phyloP scores from a whole-genome alignment of 1,140 invertebrate species.

The Bradysia coprophila region DNA sequence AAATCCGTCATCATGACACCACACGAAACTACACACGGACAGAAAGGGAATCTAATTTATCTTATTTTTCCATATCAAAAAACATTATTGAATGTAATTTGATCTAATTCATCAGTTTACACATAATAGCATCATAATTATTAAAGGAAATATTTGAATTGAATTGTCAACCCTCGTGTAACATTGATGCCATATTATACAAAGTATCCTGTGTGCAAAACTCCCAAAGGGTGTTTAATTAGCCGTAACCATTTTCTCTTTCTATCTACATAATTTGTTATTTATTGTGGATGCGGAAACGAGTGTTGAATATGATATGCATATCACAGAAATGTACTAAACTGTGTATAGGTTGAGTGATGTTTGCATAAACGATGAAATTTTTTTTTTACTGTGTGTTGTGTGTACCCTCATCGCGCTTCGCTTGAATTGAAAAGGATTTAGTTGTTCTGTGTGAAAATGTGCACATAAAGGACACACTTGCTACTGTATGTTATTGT shows the following conservation, averaged over 20 bases:
- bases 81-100: neutral
- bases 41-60: too few species aligned
- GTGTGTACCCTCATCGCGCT: neutral
- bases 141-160: neutral
- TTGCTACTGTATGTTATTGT: neutral
- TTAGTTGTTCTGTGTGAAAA: neutral
- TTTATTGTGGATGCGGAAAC: neutral
- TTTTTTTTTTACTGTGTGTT: neutral
- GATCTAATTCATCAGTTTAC: constrained; percentile 2
- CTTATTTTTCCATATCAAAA: too few species aligned
- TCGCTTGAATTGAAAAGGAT: neutral
- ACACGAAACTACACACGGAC: too few species aligned
- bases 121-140: neutral
- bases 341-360: neutral
- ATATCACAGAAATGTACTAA: too few species aligned
- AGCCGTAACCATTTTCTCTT: constrained; percentile 2
- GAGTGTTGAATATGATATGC: constrained; percentile 1
- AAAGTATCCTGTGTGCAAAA: neutral
- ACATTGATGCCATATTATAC: neutral
- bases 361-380: neutral
- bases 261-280: neutral
- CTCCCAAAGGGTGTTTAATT: constrained; percentile 2
- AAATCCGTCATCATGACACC: too few species aligned
- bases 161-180: neutral
- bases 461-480: neutral